Evolutionary conservation across 1,140 invertebrate species (phyloP), one percentile per base, ranked within the genome.

Genomic region (Diabrotica virgifera): DNA sequence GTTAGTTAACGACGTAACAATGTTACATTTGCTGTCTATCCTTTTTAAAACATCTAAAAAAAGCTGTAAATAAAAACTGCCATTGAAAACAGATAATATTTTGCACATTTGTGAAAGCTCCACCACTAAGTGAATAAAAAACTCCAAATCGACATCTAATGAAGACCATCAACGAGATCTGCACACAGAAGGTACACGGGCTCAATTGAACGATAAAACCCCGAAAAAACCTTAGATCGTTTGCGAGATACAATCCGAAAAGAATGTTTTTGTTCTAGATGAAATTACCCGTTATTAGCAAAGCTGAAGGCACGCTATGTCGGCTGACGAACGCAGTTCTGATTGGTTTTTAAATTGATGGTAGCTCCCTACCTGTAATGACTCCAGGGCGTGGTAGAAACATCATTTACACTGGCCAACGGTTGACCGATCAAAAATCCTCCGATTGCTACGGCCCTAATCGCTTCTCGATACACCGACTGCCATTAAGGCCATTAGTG

Each of bases 361-460:
- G 71, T 70, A 74, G 71, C 62, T 70, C 68, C 75, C 73, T 76
- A 73, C 72, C 73, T 68, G 74, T 75, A 73, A 74, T 75, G 73
- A 74, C 66, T 70, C 58, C 63, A 63, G 67, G 76, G 76, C 76
- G 76, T 74, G 75, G 76, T 73, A 56, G 56, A 62, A 63, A 69
- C 74, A 74, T 77, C 76, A 75, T 78, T 78, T 78, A 78, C 74
- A 75, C 74, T 69, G 69, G 71, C 75, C 76, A 76, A 76, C 75
- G 62, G 67, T 69, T 71, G 75, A 73, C 72, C 72, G 70, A 68
- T 72, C 70, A 64, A 55, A 59, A 40, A 54, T 59, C 10, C 37
- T 56, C 62, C 59, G 60, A 62, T 40, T 62, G 51, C 71, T 63
- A 67, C 70, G 70, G 65, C 67, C 66, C 72, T 77, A 77, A 77